phyloP scores from a whole-genome alignment of 2,888 invertebrate species.

The Tetranychus piercei region DNA sequence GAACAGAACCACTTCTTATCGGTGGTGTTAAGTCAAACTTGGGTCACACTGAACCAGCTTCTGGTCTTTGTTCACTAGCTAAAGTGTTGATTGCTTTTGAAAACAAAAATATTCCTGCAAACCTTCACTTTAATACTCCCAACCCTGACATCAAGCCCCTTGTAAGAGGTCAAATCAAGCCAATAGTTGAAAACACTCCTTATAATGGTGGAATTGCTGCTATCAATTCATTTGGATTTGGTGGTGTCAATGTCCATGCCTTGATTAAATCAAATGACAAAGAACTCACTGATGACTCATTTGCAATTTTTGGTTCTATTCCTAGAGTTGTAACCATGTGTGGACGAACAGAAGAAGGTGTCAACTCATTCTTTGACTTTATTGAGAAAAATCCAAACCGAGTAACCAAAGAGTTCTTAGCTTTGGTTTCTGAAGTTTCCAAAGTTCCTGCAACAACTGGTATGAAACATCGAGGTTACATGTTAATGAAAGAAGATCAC shows the following conservation, averaged over 20 bases:
- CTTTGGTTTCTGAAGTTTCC: conserved; percentile 56
- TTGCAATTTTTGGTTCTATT: conserved; percentile 30
- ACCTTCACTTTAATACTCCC: conserved; percentile 68
- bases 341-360: conserved; percentile 65
- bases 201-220: conserved; percentile 83
- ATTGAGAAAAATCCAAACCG: conserved; percentile 41
- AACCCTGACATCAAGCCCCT: conserved; percentile 82
- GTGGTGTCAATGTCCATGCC: conserved; percentile 87
- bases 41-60: conserved; percentile 72
- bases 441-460: conserved; percentile 29
- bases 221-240: conserved; percentile 93
- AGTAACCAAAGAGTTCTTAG: conserved; percentile 46
- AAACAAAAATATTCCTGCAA: conserved; percentile 64
- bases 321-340: conserved; percentile 56
- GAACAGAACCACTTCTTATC: conserved; percentile 59
- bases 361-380: conserved; percentile 44
- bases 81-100: conserved; percentile 88
- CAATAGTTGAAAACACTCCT: conserved; percentile 58
- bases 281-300: conserved; percentile 11
- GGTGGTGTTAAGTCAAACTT: conserved; percentile 97
- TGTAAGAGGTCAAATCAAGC: conserved; percentile 68
- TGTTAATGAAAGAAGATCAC: conserved; percentile 19
- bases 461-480: conserved; percentile 22
- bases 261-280: conserved; percentile 60
- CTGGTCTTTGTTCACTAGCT: conserved; percentile 66